Conservation (phyloP, 2,113 vertebrate genomes). For the Cichladusa arquata region DNA sequence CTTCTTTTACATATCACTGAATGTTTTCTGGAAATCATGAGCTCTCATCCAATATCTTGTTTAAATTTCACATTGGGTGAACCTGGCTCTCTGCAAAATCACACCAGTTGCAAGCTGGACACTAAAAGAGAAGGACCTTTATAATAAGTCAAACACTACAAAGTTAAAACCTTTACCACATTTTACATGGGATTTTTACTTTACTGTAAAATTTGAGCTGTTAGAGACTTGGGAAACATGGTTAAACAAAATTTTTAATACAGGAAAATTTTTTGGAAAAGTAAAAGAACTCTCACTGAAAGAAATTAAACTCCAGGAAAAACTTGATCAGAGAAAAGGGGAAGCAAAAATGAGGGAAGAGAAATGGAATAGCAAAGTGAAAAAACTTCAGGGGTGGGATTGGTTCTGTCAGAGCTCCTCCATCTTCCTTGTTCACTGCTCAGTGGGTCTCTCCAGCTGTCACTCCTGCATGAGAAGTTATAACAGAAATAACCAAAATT, state of each 20-base stretch:
- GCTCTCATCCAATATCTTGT: not conserved
- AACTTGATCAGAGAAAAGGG: not conserved
- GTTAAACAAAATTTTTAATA: not conserved
- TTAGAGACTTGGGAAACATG: not conserved
- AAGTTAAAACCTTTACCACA: not conserved
- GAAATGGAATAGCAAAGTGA: not conserved
- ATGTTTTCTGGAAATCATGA: not conserved
- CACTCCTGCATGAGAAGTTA: not conserved
- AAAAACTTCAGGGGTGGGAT: not conserved
- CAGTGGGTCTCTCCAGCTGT: not conserved
- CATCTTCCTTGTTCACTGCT: not conserved
- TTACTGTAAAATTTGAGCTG: not conserved
- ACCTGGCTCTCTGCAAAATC: not conserved
- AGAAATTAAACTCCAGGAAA: not conserved
- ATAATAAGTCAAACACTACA: fast-evolving
- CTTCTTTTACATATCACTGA: not conserved
- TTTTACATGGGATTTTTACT: not conserved
- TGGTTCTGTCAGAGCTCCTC: not conserved
- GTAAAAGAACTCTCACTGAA: not conserved
- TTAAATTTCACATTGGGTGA: not conserved
- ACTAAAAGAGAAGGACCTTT: not conserved
- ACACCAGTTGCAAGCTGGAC: not conserved
- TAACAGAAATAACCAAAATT: not conserved
- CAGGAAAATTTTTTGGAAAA: not conserved
- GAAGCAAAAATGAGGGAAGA: not conserved